A percentile compares a stretch with the other conserved stretches of the same genome.
These are phyloP conservation scores for Hippolais icterina DNA, from an alignment of 2,113 vertebrate genomes.

Conservation along the genomic window DNA sequence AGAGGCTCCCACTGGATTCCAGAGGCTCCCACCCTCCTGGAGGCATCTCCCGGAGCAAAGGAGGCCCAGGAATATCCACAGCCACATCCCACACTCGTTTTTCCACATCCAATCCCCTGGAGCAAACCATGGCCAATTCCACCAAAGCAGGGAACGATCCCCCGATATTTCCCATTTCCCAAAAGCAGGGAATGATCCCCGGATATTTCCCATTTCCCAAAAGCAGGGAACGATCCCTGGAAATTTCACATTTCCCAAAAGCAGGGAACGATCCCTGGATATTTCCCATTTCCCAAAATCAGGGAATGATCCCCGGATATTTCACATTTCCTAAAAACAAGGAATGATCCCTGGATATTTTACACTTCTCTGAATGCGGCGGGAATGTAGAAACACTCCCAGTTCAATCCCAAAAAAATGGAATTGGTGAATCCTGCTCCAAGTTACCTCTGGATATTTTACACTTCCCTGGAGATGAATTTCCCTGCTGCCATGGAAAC, in stretches of 20 bases:
- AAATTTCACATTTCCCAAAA: accelerated
- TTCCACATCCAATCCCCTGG: not conserved
- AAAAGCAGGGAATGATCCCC: too few species aligned
- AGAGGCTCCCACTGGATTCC: not conserved
- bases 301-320: not conserved
- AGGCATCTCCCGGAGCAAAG: not conserved
- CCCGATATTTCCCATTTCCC: accelerated
- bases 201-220: not conserved
- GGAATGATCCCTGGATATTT: not conserved
- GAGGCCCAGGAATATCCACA: not conserved
- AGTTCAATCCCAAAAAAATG: not conserved
- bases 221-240: not conserved
- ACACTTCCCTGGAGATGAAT: not conserved
- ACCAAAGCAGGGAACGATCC: not conserved
- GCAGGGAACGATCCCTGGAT: too few species aligned
- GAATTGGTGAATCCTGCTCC: not conserved
- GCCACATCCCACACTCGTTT: not conserved
- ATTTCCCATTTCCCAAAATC: not conserved
- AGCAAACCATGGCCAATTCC: not conserved
- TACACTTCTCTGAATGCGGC: accelerated
- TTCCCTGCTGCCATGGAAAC: not conserved
- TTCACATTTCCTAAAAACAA: not conserved
- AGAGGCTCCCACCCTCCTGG: not conserved
- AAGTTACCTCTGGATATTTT: not conserved
- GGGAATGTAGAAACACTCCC: not conserved